Percentiles rank a stretch among this genome's conserved stretches.
Evolutionary conservation across 1,140 invertebrate species (phyloP).

Genomic region (Drosophila pseudoobscura): DNA sequence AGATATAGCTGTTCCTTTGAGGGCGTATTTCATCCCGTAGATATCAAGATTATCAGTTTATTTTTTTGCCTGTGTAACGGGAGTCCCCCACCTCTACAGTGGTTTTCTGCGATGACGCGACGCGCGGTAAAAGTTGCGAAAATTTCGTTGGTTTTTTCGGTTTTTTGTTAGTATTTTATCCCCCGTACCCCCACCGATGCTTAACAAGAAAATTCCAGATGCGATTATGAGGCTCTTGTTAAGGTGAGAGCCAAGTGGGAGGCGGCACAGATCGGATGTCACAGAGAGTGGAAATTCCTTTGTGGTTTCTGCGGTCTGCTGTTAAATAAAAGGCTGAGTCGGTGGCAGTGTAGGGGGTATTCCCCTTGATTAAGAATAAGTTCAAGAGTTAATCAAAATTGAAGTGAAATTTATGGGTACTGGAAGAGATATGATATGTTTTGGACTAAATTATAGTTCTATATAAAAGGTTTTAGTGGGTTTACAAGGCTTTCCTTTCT

Average conservation of each 20-base stretch:
- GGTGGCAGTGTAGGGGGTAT: constrained; percentile 2
- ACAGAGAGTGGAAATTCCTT: constrained; percentile 51
- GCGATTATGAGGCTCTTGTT: constrained; percentile 78
- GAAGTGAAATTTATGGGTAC: no score
- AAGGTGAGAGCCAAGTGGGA: constrained; percentile 59
- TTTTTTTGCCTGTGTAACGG: background rate
- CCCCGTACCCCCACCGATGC: constrained; percentile 15
- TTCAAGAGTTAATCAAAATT: background rate
- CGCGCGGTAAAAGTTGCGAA: constrained; percentile 74
- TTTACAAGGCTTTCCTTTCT: no score
- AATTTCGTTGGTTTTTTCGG: constrained; percentile 25
- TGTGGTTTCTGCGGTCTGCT: constrained; percentile 56
- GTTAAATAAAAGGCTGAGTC: constrained; percentile 22
- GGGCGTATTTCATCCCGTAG: no score
- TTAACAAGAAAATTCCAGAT: constrained; percentile 76
- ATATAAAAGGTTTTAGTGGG: no score
- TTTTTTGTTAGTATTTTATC: constrained; percentile 19
- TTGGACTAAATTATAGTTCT: no score
- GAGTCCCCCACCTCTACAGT: constrained; percentile 9
- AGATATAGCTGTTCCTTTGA: background rate
- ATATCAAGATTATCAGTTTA: no score
- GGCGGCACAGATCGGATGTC: constrained; percentile 27
- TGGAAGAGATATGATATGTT: background rate
- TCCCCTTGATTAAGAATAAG: background rate
- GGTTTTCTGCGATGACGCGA: constrained; percentile 37